phyloP scores from a whole-genome alignment of 2,113 vertebrate species.

The Pogonocichla stellata region DNA sequence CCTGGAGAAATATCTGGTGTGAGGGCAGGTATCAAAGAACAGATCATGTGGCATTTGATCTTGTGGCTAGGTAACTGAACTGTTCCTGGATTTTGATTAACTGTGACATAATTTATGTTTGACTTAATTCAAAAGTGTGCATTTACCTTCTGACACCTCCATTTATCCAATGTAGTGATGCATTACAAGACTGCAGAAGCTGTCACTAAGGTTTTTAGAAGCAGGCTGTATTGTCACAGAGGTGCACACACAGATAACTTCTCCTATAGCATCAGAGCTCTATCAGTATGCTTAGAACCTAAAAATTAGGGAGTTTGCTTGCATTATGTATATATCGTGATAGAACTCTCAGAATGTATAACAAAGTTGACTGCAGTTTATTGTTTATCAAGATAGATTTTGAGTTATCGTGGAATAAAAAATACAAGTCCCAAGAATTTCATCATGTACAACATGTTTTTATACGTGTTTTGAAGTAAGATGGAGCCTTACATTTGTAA shows the following conservation, averaged over 20 bases:
- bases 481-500: neutral
- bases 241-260: neutral
- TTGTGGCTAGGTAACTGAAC: neutral
- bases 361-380: neutral
- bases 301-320: neutral
- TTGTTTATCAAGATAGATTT: neutral
- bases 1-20: neutral
- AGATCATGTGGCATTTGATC: neutral
- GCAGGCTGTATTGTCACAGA: neutral
- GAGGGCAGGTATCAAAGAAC: neutral
- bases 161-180: neutral
- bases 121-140: neutral
- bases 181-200: neutral
- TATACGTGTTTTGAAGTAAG: neutral
- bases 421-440: neutral
- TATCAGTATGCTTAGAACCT: neutral
- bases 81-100: neutral
- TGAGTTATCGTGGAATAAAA: neutral
- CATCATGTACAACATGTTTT: rapidly evolving
- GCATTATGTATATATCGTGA: neutral
- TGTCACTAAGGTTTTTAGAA: neutral
- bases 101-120: neutral
- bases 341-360: neutral
- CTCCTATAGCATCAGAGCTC: neutral
- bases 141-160: neutral